Evolutionary conservation across 2,113 vertebrate species (phyloP).

Genomic region (Sylvicapra grimmia): DNA sequence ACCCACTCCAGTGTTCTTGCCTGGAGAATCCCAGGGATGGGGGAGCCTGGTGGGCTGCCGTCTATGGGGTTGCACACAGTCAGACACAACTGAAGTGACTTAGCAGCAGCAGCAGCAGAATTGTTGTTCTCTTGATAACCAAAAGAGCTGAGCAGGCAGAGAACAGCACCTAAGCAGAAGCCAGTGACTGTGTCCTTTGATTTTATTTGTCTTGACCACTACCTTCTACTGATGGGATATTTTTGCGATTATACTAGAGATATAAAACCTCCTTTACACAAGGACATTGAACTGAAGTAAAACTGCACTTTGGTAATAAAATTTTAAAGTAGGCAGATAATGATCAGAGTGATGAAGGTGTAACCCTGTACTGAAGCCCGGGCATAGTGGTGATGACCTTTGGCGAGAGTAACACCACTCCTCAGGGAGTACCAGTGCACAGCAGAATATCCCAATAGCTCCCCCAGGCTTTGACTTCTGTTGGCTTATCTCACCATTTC

Average conservation of each 20-base stretch:
- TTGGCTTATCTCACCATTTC: not conserved
- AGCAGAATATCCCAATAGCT: not conserved
- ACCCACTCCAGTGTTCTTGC: too few relatives aligned
- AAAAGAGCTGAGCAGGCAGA: not conserved
- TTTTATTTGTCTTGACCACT: too few relatives aligned
- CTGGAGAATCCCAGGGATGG: too few relatives aligned
- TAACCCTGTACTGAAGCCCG: accelerated
- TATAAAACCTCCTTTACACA: not conserved
- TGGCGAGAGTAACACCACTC: not conserved
- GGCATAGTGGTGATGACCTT: not conserved
- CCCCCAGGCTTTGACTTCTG: not conserved
- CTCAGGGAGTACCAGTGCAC: not conserved
- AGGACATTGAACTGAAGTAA: not conserved
- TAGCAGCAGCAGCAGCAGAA: not conserved
- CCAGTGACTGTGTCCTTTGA: not conserved
- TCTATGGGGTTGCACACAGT: too few relatives aligned
- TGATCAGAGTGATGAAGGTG: not conserved
- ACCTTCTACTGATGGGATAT: not conserved
- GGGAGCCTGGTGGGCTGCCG: too few relatives aligned
- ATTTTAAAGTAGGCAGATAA: not conserved
- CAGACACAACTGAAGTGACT: too few relatives aligned
- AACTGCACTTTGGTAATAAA: not conserved
- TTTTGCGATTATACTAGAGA: not conserved
- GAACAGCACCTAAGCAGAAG: not conserved
- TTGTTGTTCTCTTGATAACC: not conserved